Percentiles rank a stretch among this genome's conserved stretches.
These are phyloP conservation scores for Hippopotamyrus pictus DNA, from an alignment of 2,797 vertebrate genomes.

Conservation along the genomic window DNA sequence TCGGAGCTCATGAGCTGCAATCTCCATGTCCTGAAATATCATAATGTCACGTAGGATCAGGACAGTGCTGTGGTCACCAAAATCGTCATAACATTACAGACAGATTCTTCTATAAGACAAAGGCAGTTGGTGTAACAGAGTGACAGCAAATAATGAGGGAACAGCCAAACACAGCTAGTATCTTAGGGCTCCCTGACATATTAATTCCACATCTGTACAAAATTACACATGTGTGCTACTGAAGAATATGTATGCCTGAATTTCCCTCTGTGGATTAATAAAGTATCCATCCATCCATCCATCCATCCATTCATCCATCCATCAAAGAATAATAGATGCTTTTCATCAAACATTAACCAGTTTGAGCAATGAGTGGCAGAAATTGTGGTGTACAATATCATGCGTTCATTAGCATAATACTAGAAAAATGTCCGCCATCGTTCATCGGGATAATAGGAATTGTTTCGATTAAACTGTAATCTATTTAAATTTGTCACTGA, in stretches of 20 bases:
- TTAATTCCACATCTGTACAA: not conserved
- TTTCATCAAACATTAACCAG: not conserved
- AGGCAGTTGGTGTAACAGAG: not conserved
- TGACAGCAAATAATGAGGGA: not conserved
- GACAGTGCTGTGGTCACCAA: not conserved
- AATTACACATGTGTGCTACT: not conserved
- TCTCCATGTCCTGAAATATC: constrained; percentile 76
- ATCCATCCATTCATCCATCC: not conserved
- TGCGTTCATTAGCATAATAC: not conserved
- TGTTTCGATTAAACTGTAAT: not conserved
- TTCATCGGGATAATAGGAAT: not conserved
- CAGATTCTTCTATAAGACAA: not conserved
- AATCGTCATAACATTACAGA: not conserved
- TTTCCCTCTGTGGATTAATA: not conserved
- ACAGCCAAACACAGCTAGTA: not conserved
- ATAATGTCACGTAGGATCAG: not conserved
- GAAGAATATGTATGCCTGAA: not conserved
- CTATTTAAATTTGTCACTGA: not conserved
- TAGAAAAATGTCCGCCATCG: not conserved
- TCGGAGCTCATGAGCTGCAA: constrained; percentile 70
- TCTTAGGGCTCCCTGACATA: not conserved
- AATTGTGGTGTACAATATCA: not conserved
- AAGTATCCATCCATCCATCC: not conserved
- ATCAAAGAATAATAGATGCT: not conserved
- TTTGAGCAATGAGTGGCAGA: not conserved